Base-by-base conservation (phyloP, 2,797 vertebrate genomes). In the Channa striata region DNA sequence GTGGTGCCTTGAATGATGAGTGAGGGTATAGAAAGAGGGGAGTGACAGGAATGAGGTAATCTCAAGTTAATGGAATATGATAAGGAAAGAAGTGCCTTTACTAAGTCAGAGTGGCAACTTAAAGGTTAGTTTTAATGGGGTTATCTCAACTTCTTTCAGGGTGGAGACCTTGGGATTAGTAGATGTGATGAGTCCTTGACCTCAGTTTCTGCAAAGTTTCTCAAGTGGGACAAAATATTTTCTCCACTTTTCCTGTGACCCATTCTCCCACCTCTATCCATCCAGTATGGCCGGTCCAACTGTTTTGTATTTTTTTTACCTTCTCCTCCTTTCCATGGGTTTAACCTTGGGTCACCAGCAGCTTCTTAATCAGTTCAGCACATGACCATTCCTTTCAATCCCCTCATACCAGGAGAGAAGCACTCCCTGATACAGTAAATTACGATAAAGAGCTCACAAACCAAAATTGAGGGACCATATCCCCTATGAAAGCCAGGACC, bases 331-430 rank as follows among this genome's bases (percentile, higher is more conserved):
- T 53, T 44, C 72, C n/a, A 14, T 83, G 87, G 88, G 87, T 91
- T 93, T 92, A 93, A 93, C 91, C 92, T 74, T 44, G 8, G 91
- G 91, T 92, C 91, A 90, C 73, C 78, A 57, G 68, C 78, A 77
- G 83, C 85, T 88, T 91, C 90, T 92, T 92, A 93, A 93, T 92
- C 91, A 91, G 90, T 83, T 66, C 82, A 85, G 90, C 91, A 92
- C 91, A 93, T 93, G 93, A 93, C 90, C 80, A 40, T 71, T 89
- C 69, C 78, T 86, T 89, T 87, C 88, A 90, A 83, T 91, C 87
- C 84, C 82, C 77, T 80, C 91, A 92, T 92, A 91, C 90, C 92
- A 87, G 87, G 88, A 86, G 91, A 71, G 87, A 82, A 89, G 89
- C 81, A 84, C 89, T 87, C 84, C 91, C 90, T 91, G 92, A 91